Evolutionary conservation across 2,888 invertebrate species (phyloP), one percentile per base, ranked within the genome.

Genomic region (Drosophila incognita): DNA sequence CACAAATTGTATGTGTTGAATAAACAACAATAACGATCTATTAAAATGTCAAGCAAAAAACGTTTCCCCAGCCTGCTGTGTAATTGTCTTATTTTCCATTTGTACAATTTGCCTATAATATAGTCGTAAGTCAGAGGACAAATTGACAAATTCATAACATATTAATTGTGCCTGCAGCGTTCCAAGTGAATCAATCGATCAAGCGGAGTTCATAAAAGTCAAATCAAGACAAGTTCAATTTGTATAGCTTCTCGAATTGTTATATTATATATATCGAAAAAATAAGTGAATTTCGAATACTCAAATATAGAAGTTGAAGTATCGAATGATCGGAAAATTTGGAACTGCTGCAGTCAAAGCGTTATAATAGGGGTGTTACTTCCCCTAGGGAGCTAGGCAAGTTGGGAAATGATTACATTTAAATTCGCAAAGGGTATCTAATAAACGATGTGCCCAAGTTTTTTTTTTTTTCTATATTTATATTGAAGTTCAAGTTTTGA

Each of bases 291-390:
- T 21, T 13, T 1, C 10, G n/a, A n/a, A 46, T 13, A 46, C 5
- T 21, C 7, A 46, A 13, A 21, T 6, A 0, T 27, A 27, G 27
- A 29, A 29, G 7, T 29, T 42, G 11, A 42, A 1, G 6, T 11
- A 21, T 21, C 3, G 2, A 46, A 21, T 35, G 13, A 42, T 42
- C 3, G 6, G 0, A 0, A 42, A 7, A 21, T 11, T 38, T 38
- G 8, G 38, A 18, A 38, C 38, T 18, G 18, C n/a, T 2, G n/a
- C n/a, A 38, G 38, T 2, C 4, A 7, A 18, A 38, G 7, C 18
- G 0, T 36, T 18, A 18, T 7, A 38, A 38, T 7, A 18, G 7
- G 7, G 0, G 7, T 1, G 18, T 2, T 3, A 7, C 7, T 7
- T 38, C 13, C 35, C 13, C 35, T 13, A 13, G 35, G 35, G 35